Base-by-base conservation (phyloP, 2,113 vertebrate species). In the Macrotus californicus region DNA sequence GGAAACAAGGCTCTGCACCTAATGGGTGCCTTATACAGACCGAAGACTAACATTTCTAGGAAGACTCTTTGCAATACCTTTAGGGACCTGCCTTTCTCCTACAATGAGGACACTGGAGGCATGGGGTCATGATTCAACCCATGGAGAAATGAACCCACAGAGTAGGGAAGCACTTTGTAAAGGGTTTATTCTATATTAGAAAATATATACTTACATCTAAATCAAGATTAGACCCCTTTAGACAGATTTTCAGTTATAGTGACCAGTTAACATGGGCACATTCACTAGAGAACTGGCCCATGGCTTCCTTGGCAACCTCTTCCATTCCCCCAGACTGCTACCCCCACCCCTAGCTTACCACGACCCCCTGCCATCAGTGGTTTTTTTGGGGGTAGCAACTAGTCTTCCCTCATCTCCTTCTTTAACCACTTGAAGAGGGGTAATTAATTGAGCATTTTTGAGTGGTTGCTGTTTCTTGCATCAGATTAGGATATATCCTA, bases 31-130 rank as follows among this genome's bases (percentile, higher is more conserved):
- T 18, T 3, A 1, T 21, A 21, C 34, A 73, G 88, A 5, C 22
- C 34, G 18, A 41, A 0, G 72, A 3, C 48, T 22, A 12, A 16
- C 31, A 12, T 0, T 3, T 0, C 0, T 34, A 36, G 21, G 41
- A 39, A 54, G 89, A 54, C 24, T 15, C 87, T 54, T 36, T 9
- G n/a, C 11, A 6, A 18, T 12, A n/a, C 19, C 66, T 43, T 59
- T 15, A 61, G 18, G 26, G 41, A 18, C 31, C 69, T 59, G 1
- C 31, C 52, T 66, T 83, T 48, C 73, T 83, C 72, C 61, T 21
- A 26, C 41, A 70, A 29, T 39, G 46, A 72, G 34, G 64, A 16
- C 39, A 41, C 34, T 21, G 3, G 11, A 39, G 19, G 21, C 18
- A 0, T 6, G n/a, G 61, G 50, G 6, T 54, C 43, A 8, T 22